Conservation (phyloP, 1,140 invertebrate genomes). For the Bombyx mandarina region DNA sequence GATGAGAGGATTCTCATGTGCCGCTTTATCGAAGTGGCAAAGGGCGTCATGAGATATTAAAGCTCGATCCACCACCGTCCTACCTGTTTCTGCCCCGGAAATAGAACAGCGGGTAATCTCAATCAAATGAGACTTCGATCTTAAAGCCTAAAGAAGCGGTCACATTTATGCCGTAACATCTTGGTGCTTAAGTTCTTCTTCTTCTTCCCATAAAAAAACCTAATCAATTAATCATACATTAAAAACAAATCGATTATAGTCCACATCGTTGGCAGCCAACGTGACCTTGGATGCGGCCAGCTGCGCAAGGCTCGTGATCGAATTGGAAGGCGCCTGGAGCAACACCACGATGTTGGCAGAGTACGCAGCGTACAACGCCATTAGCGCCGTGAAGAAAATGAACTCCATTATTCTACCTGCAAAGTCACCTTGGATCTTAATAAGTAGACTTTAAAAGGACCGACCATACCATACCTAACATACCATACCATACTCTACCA, state of each 20-base stretch:
- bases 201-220: not conserved
- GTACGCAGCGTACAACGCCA: slow-evolving; percentile 57
- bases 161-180: no score
- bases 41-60: no score
- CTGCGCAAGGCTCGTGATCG: slow-evolving; percentile 69
- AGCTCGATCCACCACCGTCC: no score
- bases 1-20: no score
- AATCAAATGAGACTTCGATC: no score
- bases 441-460: no score
- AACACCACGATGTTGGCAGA: slow-evolving; percentile 75
- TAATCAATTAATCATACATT: slow-evolving; percentile 17
- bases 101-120: no score
- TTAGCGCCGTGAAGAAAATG: slow-evolving; percentile 50
- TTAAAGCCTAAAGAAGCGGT: no score
- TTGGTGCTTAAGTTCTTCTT: not conserved
- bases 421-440: not conserved
- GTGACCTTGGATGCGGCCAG: slow-evolving; percentile 57
- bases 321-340: slow-evolving; percentile 71
- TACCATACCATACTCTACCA: no score
- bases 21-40: no score
- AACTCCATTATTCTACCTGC: slow-evolving; percentile 53
- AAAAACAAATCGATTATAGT: slow-evolving; percentile 50
- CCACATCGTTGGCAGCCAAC: slow-evolving; percentile 30
- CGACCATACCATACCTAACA: no score
- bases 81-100: no score